Evolutionary conservation across 2,888 invertebrate genomes (phyloP).

Genomic region (Temnothorax rugatulus): DNA sequence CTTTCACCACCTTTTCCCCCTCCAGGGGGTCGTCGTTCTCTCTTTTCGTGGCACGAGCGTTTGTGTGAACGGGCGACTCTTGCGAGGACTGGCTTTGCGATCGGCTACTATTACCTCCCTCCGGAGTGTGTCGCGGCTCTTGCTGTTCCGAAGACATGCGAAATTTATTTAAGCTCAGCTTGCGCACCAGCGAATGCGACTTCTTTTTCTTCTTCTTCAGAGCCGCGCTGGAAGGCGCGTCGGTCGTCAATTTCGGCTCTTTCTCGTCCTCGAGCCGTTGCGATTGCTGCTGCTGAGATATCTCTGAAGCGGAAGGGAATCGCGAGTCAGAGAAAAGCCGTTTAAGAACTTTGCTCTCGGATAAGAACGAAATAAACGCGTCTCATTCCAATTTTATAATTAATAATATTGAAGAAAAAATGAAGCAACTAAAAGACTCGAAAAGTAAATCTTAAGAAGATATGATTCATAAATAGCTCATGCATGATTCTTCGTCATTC

Average conservation of each 20-base stretch:
- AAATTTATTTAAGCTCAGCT: constrained; percentile 82
- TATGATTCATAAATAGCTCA: not conserved
- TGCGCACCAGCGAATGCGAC: constrained; percentile 81
- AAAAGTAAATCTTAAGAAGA: not conserved
- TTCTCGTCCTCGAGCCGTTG: constrained; percentile 63
- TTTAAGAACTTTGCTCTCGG: not conserved
- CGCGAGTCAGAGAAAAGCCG: constrained; percentile 48
- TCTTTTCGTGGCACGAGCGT: constrained; percentile 72
- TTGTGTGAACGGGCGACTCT: constrained; percentile 80
- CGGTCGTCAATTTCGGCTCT: constrained; percentile 53
- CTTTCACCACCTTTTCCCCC: constrained; percentile 58
- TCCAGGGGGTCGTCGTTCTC: constrained; percentile 38
- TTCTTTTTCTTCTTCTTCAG: constrained; percentile 77
- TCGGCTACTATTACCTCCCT: constrained; percentile 83
- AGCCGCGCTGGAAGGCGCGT: constrained; percentile 22
- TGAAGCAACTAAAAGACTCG: not conserved
- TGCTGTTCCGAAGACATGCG: constrained; percentile 74
- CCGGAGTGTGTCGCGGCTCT: constrained; percentile 77
- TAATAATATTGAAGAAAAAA: not conserved
- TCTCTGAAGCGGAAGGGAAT: constrained; percentile 59
- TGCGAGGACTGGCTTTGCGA: constrained; percentile 83
- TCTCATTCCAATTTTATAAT: constrained; percentile 28
- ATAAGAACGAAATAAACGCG: constrained; percentile 22
- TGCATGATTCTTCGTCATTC: not conserved
- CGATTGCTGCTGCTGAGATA: constrained; percentile 55